These are phyloP conservation scores for Neodontobutis hainanensis DNA, from an alignment of 2,113 vertebrate genomes.

Conservation along the genomic window DNA sequence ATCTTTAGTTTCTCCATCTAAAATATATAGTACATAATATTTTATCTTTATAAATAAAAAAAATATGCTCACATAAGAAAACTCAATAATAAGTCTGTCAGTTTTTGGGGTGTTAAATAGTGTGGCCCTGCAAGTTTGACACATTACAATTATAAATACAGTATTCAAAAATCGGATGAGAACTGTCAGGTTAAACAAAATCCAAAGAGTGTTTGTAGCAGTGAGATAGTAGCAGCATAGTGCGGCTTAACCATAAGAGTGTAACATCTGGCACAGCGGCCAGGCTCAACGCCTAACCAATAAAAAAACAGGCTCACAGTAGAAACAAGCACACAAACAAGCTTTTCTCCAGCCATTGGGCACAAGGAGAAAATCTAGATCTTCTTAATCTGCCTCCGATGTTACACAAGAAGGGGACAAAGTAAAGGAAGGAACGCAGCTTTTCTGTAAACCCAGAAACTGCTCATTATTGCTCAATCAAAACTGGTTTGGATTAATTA, in stretches of 20 bases:
- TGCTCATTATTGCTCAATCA: too few species aligned
- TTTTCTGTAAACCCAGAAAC: background rate
- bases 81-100: background rate
- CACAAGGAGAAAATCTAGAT: slow-evolving; percentile 19
- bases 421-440: background rate
- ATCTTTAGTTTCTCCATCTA: too few species aligned
- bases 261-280: slow-evolving; percentile 62
- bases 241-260: slow-evolving; percentile 58
- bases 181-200: slow-evolving; percentile 22
- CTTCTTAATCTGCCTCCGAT: slow-evolving; percentile 11
- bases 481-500: background rate
- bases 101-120: too few species aligned
- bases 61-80: slow-evolving; percentile 6
- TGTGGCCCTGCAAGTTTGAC: too few species aligned
- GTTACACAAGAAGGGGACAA: slow-evolving; percentile 24
- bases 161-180: slow-evolving; percentile 41
- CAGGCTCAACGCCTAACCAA: slow-evolving; percentile 31
- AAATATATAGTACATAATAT: too few species aligned
- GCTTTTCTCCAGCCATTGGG: slow-evolving; percentile 11
- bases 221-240: slow-evolving; percentile 25
- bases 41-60: background rate
- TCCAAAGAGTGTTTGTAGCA: slow-evolving; percentile 17
- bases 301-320: background rate
- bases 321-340: slow-evolving; percentile 5
- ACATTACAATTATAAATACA: background rate